Base-by-base conservation (phyloP, 2,113 vertebrate genomes). In the Dipodomys spectabilis region DNA sequence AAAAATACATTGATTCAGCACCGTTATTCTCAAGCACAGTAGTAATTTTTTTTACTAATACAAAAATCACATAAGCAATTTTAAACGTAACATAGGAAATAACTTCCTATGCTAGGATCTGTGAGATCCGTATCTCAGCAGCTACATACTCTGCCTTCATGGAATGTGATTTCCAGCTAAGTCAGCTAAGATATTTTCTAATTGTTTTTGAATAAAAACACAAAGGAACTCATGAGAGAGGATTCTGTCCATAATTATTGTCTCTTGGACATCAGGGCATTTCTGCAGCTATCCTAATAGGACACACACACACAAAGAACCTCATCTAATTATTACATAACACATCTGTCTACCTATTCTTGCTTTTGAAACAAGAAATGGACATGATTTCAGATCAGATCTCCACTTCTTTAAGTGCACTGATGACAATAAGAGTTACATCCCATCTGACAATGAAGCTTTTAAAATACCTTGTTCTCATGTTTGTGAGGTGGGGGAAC, bases 361-460 rank as follows among this genome's bases (percentile, higher is more conserved):
- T 67, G 6, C 73, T 93, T 82, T 86, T 28, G 30, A 96, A 93
- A 83, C 30, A 68, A 88, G 64, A 90, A 89, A 57, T 90, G 49
- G 49, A 92, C 92, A 91, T 88, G 80, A 62, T 86, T 95, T 93
- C 80, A 69, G 30, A 72, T 83, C 25, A 39, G 16, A 13, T 3
- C 45, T 72, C 86, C 86, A 91, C 80, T 89, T 93, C 80, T 79
- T 73, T 68, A 78, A 71, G 25, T 88, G 20, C 20, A 6, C 71
- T 19, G 62, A 67, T 35, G 49, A 67, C 49, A 84, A 18, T 30
- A 7, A 77, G 27, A 44, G 6, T 83, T 86, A 84, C n/a, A 57
- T n/a, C n/a, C 84, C 68, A 65, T 84, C 77, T 35, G 72, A 93
- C 69, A 57, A 5, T 35, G 39, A 30, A 74, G 10, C 32, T 60